These are phyloP conservation scores for Galerucella nymphaeae DNA, from an alignment of 2,888 invertebrate genomes.

Conservation along the genomic window DNA sequence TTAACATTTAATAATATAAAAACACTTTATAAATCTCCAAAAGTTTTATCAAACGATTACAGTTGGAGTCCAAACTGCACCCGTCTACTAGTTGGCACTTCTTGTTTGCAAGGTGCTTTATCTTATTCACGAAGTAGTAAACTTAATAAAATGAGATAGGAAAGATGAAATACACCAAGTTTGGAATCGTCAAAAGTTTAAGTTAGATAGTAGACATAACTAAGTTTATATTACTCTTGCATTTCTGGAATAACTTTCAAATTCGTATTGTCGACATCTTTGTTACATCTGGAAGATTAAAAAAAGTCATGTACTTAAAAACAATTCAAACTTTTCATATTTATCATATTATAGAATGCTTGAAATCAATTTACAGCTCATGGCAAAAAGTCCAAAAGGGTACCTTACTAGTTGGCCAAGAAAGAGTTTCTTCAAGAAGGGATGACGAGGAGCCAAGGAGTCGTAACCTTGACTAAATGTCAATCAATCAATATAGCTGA, in stretches of 20 bases:
- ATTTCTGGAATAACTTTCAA: neutral
- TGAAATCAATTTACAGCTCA: too few relatives aligned
- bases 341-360: too few relatives aligned
- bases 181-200: constrained; percentile 24
- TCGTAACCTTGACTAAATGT: too few relatives aligned
- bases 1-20: neutral
- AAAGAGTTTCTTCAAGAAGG: too few relatives aligned
- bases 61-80: neutral
- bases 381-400: too few relatives aligned
- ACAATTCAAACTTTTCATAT: too few relatives aligned
- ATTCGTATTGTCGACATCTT: neutral
- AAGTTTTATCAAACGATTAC: constrained; percentile 7
- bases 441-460: too few relatives aligned
- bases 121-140: constrained; percentile 22
- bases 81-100: constrained; percentile 18
- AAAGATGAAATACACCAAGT: constrained; percentile 9
- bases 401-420: too few relatives aligned
- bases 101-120: constrained; percentile 18
- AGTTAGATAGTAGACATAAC: constrained; percentile 5
- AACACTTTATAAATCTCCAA: constrained; percentile 6
- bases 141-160: constrained; percentile 22
- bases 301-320: too few relatives aligned
- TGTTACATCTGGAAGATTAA: too few relatives aligned
- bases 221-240: constrained; percentile 18
- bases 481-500: too few relatives aligned